Evolutionary conservation across 2,797 vertebrate genomes (phyloP).

Genomic region (Tragopan temminckii): DNA sequence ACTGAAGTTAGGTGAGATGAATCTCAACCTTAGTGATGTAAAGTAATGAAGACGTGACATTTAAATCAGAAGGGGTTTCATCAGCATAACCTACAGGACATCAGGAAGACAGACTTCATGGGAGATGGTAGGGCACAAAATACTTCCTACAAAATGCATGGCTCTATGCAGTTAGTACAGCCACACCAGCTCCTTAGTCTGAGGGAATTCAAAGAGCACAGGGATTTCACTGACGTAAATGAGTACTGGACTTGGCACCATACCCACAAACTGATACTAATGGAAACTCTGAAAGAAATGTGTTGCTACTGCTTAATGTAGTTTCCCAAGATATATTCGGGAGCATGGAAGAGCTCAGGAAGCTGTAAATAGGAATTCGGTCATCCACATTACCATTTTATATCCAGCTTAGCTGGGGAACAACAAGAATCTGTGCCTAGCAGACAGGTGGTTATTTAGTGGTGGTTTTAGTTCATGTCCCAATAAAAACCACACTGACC

Average conservation of each 20-base stretch:
- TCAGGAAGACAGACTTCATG: background rate
- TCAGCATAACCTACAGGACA: background rate
- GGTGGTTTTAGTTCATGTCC: background rate
- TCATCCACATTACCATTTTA: background rate
- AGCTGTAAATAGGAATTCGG: background rate
- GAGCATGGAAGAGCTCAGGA: background rate
- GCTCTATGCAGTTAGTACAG: background rate
- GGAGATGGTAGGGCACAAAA: background rate
- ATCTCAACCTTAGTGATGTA: background rate
- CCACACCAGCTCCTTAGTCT: background rate
- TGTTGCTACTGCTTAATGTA: background rate
- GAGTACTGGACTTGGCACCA: background rate
- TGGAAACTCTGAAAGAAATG: conserved; percentile 12
- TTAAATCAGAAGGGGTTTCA: background rate
- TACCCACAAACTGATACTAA: background rate
- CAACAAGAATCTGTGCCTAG: background rate
- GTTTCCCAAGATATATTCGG: background rate
- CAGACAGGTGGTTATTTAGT: background rate
- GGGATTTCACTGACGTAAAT: background rate
- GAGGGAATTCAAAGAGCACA: background rate
- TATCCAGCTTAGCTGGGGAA: background rate
- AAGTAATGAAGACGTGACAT: background rate
- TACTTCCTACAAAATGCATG: background rate
- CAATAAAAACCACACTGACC: background rate
- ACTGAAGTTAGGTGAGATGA: background rate